Evolutionary conservation across 2,888 invertebrate genomes (phyloP).

Genomic region (Drosophila peninsularis): DNA sequence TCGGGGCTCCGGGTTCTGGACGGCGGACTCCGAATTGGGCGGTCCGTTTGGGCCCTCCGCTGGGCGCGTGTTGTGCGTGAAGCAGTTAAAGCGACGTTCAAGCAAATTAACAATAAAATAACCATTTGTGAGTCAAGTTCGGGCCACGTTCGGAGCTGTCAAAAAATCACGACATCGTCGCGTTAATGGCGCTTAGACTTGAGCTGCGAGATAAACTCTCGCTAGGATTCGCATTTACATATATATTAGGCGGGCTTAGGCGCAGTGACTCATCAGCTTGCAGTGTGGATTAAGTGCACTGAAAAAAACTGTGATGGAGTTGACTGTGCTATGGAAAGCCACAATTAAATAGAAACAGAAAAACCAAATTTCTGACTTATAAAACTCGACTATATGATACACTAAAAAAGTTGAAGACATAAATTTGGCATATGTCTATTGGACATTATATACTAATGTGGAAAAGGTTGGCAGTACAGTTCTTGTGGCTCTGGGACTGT

Average conservation of each 20-base stretch:
- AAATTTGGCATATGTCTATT: no score
- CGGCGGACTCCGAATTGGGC: slow-evolving; percentile 10
- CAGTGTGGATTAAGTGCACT: slow-evolving; percentile 8
- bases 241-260: slow-evolving; percentile 57
- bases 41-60: slow-evolving; percentile 20
- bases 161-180: slow-evolving; percentile 71
- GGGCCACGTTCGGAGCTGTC: slow-evolving; percentile 51
- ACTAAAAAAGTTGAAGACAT: no score
- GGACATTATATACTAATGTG: no score
- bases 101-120: slow-evolving; percentile 75
- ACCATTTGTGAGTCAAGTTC: slow-evolving; percentile 65
- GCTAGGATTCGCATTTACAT: slow-evolving; percentile 68
- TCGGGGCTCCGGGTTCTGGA: slow-evolving; percentile 20
- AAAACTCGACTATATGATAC: no score
- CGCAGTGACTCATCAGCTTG: slow-evolving; percentile 46
- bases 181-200: slow-evolving; percentile 56
- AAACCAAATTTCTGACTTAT: no score
- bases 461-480: no score
- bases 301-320: background rate
- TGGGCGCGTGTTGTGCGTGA: slow-evolving; percentile 66
- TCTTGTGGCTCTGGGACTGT: no score
- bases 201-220: slow-evolving; percentile 56
- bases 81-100: slow-evolving; percentile 70
- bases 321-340: background rate
- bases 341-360: background rate